Base-by-base conservation (phyloP, 2,888 invertebrate species). In the Podabrus alpinus region DNA sequence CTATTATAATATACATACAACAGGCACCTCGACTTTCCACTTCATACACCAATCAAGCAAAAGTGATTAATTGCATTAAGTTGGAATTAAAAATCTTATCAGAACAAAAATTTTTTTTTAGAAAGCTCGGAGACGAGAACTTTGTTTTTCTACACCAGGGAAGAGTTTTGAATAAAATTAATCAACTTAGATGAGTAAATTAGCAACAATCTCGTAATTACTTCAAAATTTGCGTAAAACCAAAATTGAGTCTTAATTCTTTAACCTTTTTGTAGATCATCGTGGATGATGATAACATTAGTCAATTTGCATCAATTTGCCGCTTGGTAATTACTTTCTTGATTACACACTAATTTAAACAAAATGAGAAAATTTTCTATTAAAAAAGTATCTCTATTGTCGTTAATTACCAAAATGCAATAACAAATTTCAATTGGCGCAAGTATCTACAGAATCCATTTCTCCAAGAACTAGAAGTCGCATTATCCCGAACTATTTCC, bases 401-500 rank as follows among this genome's bases (percentile, higher is more conserved):
- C 45, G 13, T 45, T 45, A 45, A 45, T 45, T 45, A n/a, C n/a
- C n/a, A 45, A 45, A 45, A 45, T n/a, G 7, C 45, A 45, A 45
- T 45, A 45, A 45, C 45, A 45, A 45, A 45, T 45, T 45, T 45
- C 45, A n/a, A 45, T 45, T 45, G 45, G 45, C 45, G 45, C n/a
- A 45, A 45, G 45, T 45, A 9, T 45, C 45, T 5, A n/a, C n/a
- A 45, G 45, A 45, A 45, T 45, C 45, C 45, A 45, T 45, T 45
- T 45, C 45, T 45, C 45, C 45, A 45, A n/a, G 45, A 45, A 45
- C 45, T 45, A n/a, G n/a, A 45, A 45, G 45, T 45, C 24, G 15
- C 60, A n/a, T 59, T 21, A 15, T 61, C 13, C 69, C 15, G 10
- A 69, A 69, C 69, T 69, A 69, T 69, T 69, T 69, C 21, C 60